Evolutionary conservation across 2,888 invertebrate genomes (phyloP).

Genomic region (Anticlea derivata): DNA sequence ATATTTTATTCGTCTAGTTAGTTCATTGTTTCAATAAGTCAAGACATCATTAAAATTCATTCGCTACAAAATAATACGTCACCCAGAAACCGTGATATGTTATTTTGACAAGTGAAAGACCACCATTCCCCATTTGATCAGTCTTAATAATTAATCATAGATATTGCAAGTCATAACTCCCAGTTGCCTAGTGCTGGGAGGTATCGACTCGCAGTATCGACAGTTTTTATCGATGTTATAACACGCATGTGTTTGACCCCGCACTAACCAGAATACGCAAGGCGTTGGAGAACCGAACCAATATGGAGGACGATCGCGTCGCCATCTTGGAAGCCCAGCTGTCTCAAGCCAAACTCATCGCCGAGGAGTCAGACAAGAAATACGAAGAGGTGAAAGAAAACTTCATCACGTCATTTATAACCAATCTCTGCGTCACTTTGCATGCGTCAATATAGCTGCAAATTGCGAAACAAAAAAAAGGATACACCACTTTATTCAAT

Average conservation of each 20-base stretch:
- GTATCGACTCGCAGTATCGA: conserved; percentile 31
- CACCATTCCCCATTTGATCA: conserved; percentile 33
- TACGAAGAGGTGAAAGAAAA: conserved; percentile 97
- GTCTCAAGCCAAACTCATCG: conserved; percentile 99
- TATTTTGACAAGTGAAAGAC: conserved; percentile 37
- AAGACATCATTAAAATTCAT: conserved; percentile 22
- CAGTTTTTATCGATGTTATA: conserved; percentile 70
- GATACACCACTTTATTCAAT: not conserved
- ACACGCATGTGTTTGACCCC: conserved; percentile 83
- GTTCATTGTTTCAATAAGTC: conserved; percentile 24
- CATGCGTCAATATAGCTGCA: conserved; percentile 2
- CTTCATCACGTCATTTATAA: conserved; percentile 42
- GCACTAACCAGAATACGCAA: conserved; percentile 94
- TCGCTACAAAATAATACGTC: conserved; percentile 25
- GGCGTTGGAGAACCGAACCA: conserved; percentile 99
- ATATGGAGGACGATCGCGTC: conserved; percentile 99
- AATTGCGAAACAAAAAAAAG: not conserved
- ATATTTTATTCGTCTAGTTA: conserved; percentile 23
- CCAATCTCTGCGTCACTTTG: conserved; percentile 4
- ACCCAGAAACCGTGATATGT: conserved; percentile 28
- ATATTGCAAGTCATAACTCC: conserved; percentile 38
- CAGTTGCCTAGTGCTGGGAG: conserved; percentile 25
- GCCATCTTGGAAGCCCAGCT: conserved; percentile 98
- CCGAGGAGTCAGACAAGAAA: conserved; percentile 99
- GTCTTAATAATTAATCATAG: conserved; percentile 36